A percentile compares a stretch with the other conserved stretches of the same genome.
phyloP scores from a whole-genome alignment of 2,113 vertebrate genomes.

The Dicaeum eximium region DNA sequence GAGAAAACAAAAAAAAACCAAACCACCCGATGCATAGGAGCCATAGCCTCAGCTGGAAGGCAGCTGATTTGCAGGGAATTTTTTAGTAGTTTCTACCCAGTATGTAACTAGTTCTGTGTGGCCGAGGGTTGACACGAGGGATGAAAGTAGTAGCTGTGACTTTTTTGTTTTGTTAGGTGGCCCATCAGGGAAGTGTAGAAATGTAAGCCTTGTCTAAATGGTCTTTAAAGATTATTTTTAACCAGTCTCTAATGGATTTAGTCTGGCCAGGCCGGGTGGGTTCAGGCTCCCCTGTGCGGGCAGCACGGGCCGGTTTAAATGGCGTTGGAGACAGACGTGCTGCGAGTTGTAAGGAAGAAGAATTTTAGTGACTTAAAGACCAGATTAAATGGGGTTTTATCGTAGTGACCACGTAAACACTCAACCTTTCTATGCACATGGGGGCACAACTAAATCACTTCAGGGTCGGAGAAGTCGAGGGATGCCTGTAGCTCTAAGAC shows the following conservation, averaged over 20 bases:
- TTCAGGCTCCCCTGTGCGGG: background rate
- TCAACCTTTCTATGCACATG: slow-evolving; percentile 68
- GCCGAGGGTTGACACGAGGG: slow-evolving; percentile 54
- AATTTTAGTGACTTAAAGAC: slow-evolving; percentile 34
- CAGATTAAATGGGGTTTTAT: slow-evolving; percentile 59
- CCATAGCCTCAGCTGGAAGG: slow-evolving; percentile 77
- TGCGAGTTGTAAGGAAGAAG: slow-evolving; percentile 29
- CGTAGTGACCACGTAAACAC: slow-evolving; percentile 60
- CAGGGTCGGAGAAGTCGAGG: slow-evolving; percentile 64
- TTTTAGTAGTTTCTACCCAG: slow-evolving; percentile 74
- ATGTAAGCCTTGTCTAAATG: slow-evolving; percentile 66
- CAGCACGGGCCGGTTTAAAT: background rate
- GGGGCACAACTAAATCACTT: slow-evolving; percentile 56
- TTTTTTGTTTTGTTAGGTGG: slow-evolving; percentile 23
- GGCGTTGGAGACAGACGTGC: background rate
- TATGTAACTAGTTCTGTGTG: slow-evolving; percentile 70
- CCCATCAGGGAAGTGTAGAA: slow-evolving; percentile 66
- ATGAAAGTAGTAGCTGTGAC: slow-evolving; percentile 68
- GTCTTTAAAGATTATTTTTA: slow-evolving; percentile 59
- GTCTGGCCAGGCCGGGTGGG: background rate
- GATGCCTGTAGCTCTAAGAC: slow-evolving; percentile 58
- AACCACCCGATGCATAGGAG: slow-evolving; percentile 70
- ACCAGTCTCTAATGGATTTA: background rate
- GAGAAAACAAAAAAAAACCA: background rate
- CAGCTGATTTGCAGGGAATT: slow-evolving; percentile 78